phyloP scores from a whole-genome alignment of 2,797 vertebrate species.

The Sparus aurata region DNA sequence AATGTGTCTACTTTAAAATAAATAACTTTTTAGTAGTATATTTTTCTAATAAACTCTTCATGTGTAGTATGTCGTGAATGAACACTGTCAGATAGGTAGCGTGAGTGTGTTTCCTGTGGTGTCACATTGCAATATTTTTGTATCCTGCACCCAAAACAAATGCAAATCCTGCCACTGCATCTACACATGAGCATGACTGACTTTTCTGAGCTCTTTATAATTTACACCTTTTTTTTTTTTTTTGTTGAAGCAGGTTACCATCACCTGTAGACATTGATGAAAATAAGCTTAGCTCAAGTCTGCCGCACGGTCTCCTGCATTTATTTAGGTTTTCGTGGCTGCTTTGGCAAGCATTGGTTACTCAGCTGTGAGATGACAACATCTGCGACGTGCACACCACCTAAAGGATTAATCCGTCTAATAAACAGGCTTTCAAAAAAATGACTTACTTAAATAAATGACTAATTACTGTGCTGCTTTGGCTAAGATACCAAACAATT shows the following conservation, averaged over 20 bases:
- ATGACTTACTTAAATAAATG: not conserved
- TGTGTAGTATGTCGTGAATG: not conserved
- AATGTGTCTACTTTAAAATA: no score
- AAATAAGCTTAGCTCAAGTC: conserved; percentile 6
- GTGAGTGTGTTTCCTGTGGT: conserved; percentile 5
- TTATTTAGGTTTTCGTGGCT: not conserved
- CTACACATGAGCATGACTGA: not conserved
- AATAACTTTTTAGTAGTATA: no score
- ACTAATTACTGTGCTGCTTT: conserved; percentile 12
- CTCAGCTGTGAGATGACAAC: conserved; percentile 6
- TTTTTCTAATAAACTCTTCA: not conserved
- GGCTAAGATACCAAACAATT: conserved; percentile 13
- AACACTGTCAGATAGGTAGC: not conserved
- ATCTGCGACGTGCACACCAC: conserved; percentile 10
- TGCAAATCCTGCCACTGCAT: not conserved
- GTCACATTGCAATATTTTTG: not conserved
- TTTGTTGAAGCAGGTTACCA: conserved; percentile 6
- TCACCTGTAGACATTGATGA: not conserved
- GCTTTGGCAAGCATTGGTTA: not conserved
- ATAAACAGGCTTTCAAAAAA: conserved; percentile 2
- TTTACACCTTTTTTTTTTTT: not conserved
- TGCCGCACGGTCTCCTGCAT: not conserved
- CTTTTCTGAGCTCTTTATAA: conserved; percentile 11
- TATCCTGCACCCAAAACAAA: not conserved
- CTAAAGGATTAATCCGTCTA: conserved; percentile 1